Percentiles rank a stretch among this genome's conserved stretches.
Conservation (phyloP, 2,113 vertebrate species). For the Naja naja region DNA sequence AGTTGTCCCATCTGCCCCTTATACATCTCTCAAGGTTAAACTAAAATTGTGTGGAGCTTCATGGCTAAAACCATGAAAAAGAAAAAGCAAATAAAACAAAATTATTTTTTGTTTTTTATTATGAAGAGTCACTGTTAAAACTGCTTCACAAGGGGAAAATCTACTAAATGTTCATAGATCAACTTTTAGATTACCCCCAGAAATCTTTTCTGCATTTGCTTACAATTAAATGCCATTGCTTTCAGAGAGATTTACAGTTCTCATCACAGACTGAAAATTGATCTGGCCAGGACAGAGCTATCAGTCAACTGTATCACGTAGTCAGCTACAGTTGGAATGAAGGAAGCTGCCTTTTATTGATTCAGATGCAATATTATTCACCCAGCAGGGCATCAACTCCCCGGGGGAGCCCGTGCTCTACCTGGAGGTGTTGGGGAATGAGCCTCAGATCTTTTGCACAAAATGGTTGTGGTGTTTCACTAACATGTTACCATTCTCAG, state of each 20-base stretch:
- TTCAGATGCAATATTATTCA: background rate
- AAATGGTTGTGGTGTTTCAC: background rate
- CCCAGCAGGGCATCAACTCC: background rate
- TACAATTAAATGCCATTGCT: constrained; percentile 25
- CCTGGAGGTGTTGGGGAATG: background rate
- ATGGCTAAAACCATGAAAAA: background rate
- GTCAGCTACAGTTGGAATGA: background rate
- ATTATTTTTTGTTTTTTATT: too few species aligned
- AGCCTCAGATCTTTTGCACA: background rate
- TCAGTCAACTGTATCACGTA: background rate
- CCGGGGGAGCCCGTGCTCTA: background rate
- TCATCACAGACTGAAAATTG: constrained; percentile 25
- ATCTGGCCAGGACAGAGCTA: constrained; percentile 8
- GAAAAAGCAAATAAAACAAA: background rate
- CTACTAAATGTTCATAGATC: background rate
- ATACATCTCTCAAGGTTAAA: background rate
- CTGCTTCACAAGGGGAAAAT: background rate
- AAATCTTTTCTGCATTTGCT: constrained; percentile 22
- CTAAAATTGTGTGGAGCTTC: background rate
- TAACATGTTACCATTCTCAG: background rate
- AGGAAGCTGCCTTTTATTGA: background rate
- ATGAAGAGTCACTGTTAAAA: background rate
- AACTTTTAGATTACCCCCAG: background rate
- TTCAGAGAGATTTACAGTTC: constrained; percentile 18
- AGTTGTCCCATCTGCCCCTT: background rate